Base-by-base conservation (phyloP, 2,888 invertebrate species). In the Stenchaetothrips biformis region DNA sequence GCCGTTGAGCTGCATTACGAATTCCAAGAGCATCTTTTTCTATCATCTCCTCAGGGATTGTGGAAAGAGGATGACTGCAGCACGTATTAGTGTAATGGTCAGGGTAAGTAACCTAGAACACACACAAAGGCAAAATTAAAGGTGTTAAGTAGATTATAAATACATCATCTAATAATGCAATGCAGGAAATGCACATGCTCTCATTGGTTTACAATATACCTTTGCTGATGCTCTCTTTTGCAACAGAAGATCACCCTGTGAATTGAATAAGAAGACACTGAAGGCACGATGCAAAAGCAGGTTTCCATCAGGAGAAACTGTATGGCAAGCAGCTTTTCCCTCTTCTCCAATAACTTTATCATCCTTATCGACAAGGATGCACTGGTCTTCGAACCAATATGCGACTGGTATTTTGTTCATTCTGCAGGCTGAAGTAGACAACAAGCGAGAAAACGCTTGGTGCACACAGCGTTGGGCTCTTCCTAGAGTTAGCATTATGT, bases 191-290 rank as follows among this genome's bases (percentile, higher is more conserved):
- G 37, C 16, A 59, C 62, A 48, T 27, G 62, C 78, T 16, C 81
- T 85, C 59, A 13, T 59, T 59, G 18, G 37, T 4, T n/a, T n/a
- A n/a, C n/a, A n/a, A n/a, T 18, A 59, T 59, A 97, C 96, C 90
- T 99, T 99, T 79, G 92, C 90, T 81, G 90, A 88, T 11, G 98
- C 92, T 84, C 99, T 90, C 85, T 95, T 94, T 85, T 99, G 99
- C 77, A 99, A 86, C 25, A 99, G 88, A 87, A 99, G 91, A 84
- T 98, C 94, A 13, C 94, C 94, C 83, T 90, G 89, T 48, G 90
- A 89, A 86, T 99, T 97, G 86, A 99, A 99, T 0, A 99, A 89
- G 86, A 99, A 99, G 0, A 99, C 96, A 87, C 99, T 99, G 86
- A 99, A 99, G 4, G 99, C 99, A 82, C 99, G 90, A 87, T 99